Evolutionary conservation across 2,888 invertebrate genomes (phyloP), one percentile per base, ranked within the genome.

Genomic region (Bhutanitis thaidina): DNA sequence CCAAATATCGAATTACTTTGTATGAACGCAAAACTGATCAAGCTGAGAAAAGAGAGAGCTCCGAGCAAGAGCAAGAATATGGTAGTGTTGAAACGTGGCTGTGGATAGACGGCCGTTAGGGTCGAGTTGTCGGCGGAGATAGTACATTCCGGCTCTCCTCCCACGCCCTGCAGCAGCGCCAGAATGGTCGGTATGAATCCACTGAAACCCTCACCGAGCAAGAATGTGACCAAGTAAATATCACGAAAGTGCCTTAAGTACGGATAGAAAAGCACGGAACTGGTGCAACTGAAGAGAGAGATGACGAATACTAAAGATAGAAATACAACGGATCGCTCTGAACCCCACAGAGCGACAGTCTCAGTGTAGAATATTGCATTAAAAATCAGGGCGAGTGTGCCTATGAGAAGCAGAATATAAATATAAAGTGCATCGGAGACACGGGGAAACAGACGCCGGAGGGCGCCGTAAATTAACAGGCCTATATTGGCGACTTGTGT

Each of bases 401-500:
- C 93, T 12, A 91, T 65, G 0, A 72, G 61, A 7, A 93, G 77
- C 30, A 93, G 77, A 4, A 67, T 73, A 60, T 91, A 90, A 52
- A 94, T 93, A 62, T 90, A 90, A 43, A 73, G 74, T 27, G 90
- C 72, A 66, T 93, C 93, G 9, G 80, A 62, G 36, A 85, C 74
- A 15, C 76, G 71, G 15, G 89, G 82, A 0, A 77, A 65, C 44
- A 87, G 74, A 54, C 90, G 91, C 37, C 89, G 87, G 27, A 90
- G 64, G 30, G 84, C 55, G 9, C 90, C 93, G 77, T 95, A 96
- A 0, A 91, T 58, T 25, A 96, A 74, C 4, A 97, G 94, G 29
- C 97, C 97, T 43, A 96, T 80, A 80, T 97, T 97, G 36, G 95
- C 96, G 30, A 95, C 82, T 81, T 94, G 97, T 34, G 96, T 93